Evolutionary conservation across 1,140 invertebrate genomes (phyloP).

Genomic region (Chelonus insularis): DNA sequence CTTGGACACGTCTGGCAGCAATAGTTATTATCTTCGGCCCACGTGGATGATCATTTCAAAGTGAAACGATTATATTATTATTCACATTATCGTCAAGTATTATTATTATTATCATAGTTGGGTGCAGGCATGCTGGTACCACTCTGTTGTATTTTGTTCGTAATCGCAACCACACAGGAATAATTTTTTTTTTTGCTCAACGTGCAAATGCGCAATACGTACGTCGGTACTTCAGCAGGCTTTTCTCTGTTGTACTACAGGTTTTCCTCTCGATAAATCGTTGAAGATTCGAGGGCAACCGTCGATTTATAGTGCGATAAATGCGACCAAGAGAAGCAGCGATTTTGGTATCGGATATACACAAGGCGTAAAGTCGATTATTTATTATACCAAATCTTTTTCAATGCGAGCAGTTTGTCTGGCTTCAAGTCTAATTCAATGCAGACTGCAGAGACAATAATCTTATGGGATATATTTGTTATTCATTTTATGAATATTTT

Average conservation of each 20-base stretch:
- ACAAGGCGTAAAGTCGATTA: constrained; percentile 8
- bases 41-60: constrained; percentile 10
- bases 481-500: background rate
- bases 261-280: constrained; percentile 8
- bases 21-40: constrained; percentile 9
- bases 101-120: constrained; percentile 1
- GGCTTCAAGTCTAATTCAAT: constrained; percentile 10
- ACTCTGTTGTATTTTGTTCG: background rate
- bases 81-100: constrained; percentile 4
- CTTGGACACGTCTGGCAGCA: constrained; percentile 1
- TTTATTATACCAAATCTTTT: constrained; percentile 8
- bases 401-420: constrained; percentile 16
- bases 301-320: constrained; percentile 20
- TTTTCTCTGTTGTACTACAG: background rate
- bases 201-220: constrained; percentile 1
- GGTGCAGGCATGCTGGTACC: background rate
- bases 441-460: background rate
- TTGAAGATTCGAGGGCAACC: background rate
- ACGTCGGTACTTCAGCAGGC: background rate
- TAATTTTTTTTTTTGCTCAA: background rate
- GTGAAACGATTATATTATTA: constrained; percentile 15
- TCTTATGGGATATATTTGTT: background rate
- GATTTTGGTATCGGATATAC: constrained; percentile 20
- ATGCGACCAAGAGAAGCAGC: background rate
- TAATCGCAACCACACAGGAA: constrained; percentile 7